Evolutionary conservation across 2,797 vertebrate genomes (phyloP).

Genomic region (Crypturellus tataupa): DNA sequence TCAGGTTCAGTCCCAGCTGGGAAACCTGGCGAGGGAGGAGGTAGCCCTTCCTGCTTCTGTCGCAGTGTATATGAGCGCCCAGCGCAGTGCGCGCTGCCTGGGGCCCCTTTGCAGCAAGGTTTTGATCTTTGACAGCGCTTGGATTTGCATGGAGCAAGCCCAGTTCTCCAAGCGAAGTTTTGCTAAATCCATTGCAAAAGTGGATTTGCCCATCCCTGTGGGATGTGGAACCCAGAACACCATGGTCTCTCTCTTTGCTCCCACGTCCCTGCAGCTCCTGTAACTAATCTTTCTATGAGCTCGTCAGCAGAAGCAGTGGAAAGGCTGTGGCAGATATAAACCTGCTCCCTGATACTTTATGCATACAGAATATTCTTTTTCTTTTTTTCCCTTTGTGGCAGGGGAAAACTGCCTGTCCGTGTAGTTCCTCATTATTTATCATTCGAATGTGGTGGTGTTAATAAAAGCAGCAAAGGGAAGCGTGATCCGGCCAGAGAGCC

Average conservation of each 20-base stretch:
- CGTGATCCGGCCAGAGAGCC: background rate
- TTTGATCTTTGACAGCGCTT: background rate
- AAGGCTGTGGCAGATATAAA: constrained; percentile 46
- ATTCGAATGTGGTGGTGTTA: background rate
- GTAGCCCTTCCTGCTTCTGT: constrained; percentile 22
- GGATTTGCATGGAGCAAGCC: background rate
- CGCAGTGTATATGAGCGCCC: background rate
- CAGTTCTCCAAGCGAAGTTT: background rate
- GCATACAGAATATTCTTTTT: constrained; percentile 6
- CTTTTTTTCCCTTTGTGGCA: no score
- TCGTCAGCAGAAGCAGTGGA: constrained; percentile 46
- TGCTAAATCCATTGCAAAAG: background rate
- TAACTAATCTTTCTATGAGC: constrained; percentile 34
- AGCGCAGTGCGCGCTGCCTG: background rate
- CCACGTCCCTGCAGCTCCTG: background rate
- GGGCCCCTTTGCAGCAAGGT: background rate
- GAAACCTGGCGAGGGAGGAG: constrained; percentile 63
- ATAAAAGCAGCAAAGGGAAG: background rate
- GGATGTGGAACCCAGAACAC: background rate
- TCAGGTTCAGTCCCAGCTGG: constrained; percentile 75
- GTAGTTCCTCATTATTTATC: background rate
- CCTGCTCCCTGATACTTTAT: constrained; percentile 6
- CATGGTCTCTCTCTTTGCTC: background rate
- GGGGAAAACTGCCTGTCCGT: background rate
- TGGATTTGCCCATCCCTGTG: background rate